These are phyloP conservation scores for Chrosomus eos DNA, from an alignment of 2,797 vertebrate species.

Conservation along the genomic window DNA sequence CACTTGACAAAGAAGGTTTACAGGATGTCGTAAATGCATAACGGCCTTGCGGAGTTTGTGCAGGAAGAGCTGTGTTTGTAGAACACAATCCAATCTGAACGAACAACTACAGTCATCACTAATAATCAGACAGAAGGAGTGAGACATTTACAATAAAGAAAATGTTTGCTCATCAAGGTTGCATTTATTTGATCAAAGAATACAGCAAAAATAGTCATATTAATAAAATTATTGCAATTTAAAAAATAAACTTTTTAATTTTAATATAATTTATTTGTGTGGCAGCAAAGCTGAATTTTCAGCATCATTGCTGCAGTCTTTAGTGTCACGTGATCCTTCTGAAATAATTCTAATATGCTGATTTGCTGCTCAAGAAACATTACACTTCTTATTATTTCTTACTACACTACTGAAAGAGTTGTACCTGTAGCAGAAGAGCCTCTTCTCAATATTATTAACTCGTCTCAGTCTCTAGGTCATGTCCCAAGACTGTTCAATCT, in stretches of 20 bases:
- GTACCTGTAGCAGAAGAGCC: too few species aligned
- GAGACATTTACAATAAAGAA: background rate
- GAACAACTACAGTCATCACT: background rate
- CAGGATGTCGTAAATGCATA: constrained; percentile 34
- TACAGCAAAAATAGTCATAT: background rate
- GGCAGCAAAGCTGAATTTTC: background rate
- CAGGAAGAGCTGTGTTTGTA: background rate
- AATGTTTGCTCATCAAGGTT: background rate
- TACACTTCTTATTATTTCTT: background rate
- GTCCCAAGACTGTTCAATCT: too few species aligned
- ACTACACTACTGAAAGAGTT: too few species aligned
- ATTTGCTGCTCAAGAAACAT: background rate
- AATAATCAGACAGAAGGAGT: constrained; percentile 6
- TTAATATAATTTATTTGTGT: too few species aligned
- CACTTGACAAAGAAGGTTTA: constrained; percentile 33
- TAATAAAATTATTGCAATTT: background rate
- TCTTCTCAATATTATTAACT: too few species aligned
- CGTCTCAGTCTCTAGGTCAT: too few species aligned
- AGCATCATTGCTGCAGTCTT: background rate
- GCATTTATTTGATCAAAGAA: background rate
- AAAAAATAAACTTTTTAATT: background rate
- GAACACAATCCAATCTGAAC: background rate
- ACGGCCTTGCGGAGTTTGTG: constrained; percentile 3
- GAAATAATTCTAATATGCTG: background rate
- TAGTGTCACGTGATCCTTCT: background rate